Conservation (phyloP, 1,140 invertebrate species). For the Drosophila ananassae region DNA sequence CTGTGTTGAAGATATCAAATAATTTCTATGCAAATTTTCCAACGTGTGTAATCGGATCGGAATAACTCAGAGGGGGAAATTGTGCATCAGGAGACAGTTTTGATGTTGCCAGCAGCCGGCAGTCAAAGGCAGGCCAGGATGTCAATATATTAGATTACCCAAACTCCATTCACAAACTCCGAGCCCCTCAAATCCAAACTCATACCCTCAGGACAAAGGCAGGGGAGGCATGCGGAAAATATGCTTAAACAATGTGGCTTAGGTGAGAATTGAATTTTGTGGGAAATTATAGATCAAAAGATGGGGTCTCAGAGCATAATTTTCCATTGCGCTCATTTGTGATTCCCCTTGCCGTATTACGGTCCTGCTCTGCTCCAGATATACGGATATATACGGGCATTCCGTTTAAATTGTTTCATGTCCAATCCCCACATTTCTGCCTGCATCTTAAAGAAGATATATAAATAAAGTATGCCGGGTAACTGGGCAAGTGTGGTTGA, state of each 20-base stretch:
- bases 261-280: constrained; percentile 49
- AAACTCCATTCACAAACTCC: not conserved
- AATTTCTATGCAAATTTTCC: constrained; percentile 80
- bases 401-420: constrained; percentile 41
- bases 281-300: constrained; percentile 44
- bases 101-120: constrained; percentile 66
- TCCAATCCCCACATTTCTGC: constrained; percentile 36
- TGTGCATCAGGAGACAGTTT: constrained; percentile 37
- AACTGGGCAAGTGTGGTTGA: constrained; percentile 39
- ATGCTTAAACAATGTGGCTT: not conserved
- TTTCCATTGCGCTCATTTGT: constrained; percentile 35
- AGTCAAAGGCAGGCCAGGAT: constrained; percentile 56
- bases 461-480: constrained; percentile 48
- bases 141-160: constrained; percentile 56
- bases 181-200: not conserved
- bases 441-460: constrained; percentile 50
- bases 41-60: constrained; percentile 69
- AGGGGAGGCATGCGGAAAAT: not conserved
- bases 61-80: constrained; percentile 34
- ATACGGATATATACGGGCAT: constrained; percentile 11
- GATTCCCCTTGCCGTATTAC: constrained; percentile 11
- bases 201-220: not conserved
- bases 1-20: constrained; percentile 59
- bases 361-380: constrained; percentile 5
- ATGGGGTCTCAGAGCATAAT: constrained; percentile 14